A percentile compares a stretch with the other conserved stretches of the same genome.
phyloP scores from a whole-genome alignment of 2,113 vertebrate species.

The Enhydra lutris region DNA sequence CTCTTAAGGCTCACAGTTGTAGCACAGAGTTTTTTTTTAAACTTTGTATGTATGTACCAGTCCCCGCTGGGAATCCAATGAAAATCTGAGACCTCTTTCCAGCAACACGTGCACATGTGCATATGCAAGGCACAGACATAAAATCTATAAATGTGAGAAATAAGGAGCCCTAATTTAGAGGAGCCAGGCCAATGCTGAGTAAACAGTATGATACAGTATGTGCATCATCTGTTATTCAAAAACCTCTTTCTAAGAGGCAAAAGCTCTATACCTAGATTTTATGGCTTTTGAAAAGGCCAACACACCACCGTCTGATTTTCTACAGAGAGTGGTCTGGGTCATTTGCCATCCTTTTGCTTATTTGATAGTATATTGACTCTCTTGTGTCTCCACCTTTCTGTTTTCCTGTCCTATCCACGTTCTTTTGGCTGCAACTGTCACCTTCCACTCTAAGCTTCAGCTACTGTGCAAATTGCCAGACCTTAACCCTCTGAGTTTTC shows the following conservation, averaged over 20 bases:
- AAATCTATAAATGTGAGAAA: background rate
- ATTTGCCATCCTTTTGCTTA: background rate
- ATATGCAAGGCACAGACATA: background rate
- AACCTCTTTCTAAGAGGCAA: background rate
- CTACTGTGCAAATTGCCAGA: background rate
- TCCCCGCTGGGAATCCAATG: background rate
- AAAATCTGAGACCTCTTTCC: background rate
- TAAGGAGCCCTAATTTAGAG: background rate
- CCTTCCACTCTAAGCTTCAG: background rate
- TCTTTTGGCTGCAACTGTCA: background rate
- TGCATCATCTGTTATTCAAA: background rate
- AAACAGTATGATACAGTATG: background rate
- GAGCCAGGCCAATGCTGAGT: background rate
- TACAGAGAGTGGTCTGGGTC: background rate
- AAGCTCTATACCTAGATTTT: background rate
- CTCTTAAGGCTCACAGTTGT: background rate
- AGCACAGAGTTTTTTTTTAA: background rate
- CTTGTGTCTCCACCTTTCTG: background rate
- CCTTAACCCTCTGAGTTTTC: background rate
- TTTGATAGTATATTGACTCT: background rate
- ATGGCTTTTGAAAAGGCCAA: background rate
- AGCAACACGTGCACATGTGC: background rate
- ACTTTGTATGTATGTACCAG: background rate
- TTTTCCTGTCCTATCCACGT: background rate
- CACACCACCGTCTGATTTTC: background rate